Conservation (phyloP, 2,888 invertebrate species). For the Salticus scenicus region DNA sequence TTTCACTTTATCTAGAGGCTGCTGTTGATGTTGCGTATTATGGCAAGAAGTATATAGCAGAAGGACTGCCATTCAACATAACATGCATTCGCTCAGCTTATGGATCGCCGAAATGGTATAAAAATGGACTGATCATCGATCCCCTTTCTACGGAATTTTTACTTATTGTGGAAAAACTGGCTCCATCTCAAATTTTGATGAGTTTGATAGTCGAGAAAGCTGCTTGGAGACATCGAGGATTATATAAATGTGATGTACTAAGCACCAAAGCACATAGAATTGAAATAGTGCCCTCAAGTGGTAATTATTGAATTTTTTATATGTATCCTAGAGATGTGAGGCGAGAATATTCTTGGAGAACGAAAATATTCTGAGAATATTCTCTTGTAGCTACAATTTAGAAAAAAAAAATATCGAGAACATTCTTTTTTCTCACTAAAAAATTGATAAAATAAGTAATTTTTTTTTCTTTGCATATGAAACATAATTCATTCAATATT, state of each 20-base stretch:
- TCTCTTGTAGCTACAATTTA: too few species aligned
- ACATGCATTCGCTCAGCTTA: conserved; percentile 66
- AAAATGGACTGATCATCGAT: conserved; percentile 43
- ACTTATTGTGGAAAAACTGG: conserved; percentile 11
- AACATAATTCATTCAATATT: too few species aligned
- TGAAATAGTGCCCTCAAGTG: conserved; percentile 45
- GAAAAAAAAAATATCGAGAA: too few species aligned
- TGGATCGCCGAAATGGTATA: conserved; percentile 70
- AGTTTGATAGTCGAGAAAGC: conserved; percentile 34
- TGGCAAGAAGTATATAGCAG: conserved; percentile 64
- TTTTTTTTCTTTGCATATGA: too few species aligned
- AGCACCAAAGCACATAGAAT: conserved; percentile 22
- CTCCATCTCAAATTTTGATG: conserved; percentile 19
- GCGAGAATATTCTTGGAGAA: too few species aligned
- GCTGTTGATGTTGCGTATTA: conserved; percentile 49
- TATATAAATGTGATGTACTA: conserved; percentile 66
- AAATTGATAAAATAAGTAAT: too few species aligned
- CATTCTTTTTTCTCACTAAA: too few species aligned
- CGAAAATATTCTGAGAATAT: too few species aligned
- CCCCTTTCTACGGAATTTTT: conserved; percentile 7
- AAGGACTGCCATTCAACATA: conserved; percentile 64
- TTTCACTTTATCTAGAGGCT: conserved; percentile 26
- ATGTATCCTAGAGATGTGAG: background rate
- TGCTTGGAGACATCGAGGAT: conserved; percentile 56
- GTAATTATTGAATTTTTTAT: too few species aligned